Base-by-base conservation (phyloP, 1,140 invertebrate species). In the Camponotus vicinus region DNA sequence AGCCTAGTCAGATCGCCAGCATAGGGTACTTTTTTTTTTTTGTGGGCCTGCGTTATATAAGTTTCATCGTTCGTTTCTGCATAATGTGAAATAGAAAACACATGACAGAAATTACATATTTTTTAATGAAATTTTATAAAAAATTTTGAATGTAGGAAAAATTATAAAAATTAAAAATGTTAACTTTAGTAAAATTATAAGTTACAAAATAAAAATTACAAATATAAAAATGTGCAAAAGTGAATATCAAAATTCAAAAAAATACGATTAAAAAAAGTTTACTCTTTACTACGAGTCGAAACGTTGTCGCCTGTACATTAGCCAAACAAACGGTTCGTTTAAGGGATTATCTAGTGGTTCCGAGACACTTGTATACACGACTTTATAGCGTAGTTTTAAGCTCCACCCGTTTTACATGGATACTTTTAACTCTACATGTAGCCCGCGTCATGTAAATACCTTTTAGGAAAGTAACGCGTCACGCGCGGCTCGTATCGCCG, bases 351-450 rank as follows among this genome's bases (percentile, higher is more conserved):
- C 32, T 34, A 9, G 18, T 34, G 11, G 11, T 52, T 55, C n/a
- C n/a, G 42, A n/a, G 6, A 79, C 76, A 52, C n/a, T n/a, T 79
- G 42, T 79, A 52, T 67, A 67, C 32, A 27, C 37, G 1, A 5
- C 52, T 77, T 79, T 79, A 79, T 32, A n/a, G 18, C 42, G 13
- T 18, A 67, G 42, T 79, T 79, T 79, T 79, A 61, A 79, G 61
- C 42, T 79, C 49, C 61, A 79, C 67, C 76, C 61, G 32, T 63
- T 79, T 79, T 79, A 79, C 45, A 67, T 67, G 34, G 61, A 79
- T 67, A 79, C 76, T 79, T 78, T 78, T 66, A 78, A 42, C 32
- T 42, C 40, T 78, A 5, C 42, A 34, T 67, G 52, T 18, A 27
- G 67, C 52, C 61, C 61, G 49, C 61, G 75, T 18, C 59, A 45